Percentiles rank a stretch among this genome's conserved stretches.
Conservation (phyloP, 2,888 invertebrate species). For the Dorcus parallelipipedus region DNA sequence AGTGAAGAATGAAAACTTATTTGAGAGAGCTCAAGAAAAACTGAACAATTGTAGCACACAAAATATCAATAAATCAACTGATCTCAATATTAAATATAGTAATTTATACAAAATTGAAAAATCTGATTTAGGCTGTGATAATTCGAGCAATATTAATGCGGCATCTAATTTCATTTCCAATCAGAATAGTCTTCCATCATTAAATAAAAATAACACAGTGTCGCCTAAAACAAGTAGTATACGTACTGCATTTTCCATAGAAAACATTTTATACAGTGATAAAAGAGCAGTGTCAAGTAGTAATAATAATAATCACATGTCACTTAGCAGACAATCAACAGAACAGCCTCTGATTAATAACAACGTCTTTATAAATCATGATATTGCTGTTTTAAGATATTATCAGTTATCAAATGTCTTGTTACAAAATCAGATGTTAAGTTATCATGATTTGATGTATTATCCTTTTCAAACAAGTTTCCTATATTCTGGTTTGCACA, state of each 20-base stretch:
- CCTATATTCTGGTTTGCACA: constrained; percentile 59
- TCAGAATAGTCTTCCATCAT: constrained; percentile 21
- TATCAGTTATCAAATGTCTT: constrained; percentile 33
- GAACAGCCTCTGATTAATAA: background rate
- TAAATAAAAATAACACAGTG: constrained; percentile 15
- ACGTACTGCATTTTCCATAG: constrained; percentile 25
- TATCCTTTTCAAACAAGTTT: constrained; percentile 48
- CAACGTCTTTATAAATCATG: constrained; percentile 19
- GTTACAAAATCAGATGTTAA: constrained; percentile 36
- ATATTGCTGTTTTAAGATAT: constrained; percentile 32
- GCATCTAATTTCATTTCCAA: background rate
- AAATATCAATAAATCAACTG: background rate
- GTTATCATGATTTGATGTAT: constrained; percentile 40
- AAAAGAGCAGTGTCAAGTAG: too few species aligned
- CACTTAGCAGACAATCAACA: too few species aligned
- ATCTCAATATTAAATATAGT: background rate
- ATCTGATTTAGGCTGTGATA: constrained; percentile 1
- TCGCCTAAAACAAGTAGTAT: constrained; percentile 16
- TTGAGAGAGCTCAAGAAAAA: constrained; percentile 1
- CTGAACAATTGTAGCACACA: background rate
- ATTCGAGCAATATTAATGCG: constrained; percentile 1
- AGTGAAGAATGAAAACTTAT: constrained; percentile 20
- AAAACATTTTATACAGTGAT: constrained; percentile 22
- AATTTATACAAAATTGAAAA: background rate
- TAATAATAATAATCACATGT: too few species aligned